These are phyloP conservation scores for Phaedon cochleariae DNA, from an alignment of 2,888 invertebrate species.

Conservation along the genomic window DNA sequence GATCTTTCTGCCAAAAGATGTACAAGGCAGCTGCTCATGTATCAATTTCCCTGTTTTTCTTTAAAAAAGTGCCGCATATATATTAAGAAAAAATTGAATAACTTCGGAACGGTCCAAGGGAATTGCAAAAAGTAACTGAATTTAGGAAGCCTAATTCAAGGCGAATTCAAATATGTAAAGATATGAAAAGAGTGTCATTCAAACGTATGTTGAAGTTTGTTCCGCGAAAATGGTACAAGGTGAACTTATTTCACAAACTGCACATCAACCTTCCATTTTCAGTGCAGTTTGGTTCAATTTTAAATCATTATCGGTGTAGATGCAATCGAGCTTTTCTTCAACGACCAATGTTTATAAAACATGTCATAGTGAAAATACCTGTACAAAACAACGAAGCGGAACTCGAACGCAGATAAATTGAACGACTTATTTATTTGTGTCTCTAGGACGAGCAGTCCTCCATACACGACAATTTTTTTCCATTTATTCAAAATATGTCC, in stretches of 20 bases:
- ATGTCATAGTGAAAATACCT: no score
- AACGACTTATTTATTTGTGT: no score
- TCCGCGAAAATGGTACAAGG: background rate
- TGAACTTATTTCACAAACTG: background rate
- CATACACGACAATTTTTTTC: no score
- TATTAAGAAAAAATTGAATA: background rate
- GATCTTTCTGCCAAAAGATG: no score
- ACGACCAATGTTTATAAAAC: no score
- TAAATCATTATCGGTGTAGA: background rate
- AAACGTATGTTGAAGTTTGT: background rate
- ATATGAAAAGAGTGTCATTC: no score
- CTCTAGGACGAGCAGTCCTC: no score
- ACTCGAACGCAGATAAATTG: no score
- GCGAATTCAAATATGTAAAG: background rate
- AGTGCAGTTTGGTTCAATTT: background rate
- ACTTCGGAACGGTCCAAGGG: background rate
- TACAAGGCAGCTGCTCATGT: background rate
- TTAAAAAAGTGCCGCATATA: background rate
- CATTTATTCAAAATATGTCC: no score
- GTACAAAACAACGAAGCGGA: no score
- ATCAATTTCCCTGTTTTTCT: background rate
- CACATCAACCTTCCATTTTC: background rate
- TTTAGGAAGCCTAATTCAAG: background rate
- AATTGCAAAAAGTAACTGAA: background rate
- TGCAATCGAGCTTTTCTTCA: background rate